Evolutionary conservation across 2,113 vertebrate genomes (phyloP).

Genomic region (Xenopus borealis): DNA sequence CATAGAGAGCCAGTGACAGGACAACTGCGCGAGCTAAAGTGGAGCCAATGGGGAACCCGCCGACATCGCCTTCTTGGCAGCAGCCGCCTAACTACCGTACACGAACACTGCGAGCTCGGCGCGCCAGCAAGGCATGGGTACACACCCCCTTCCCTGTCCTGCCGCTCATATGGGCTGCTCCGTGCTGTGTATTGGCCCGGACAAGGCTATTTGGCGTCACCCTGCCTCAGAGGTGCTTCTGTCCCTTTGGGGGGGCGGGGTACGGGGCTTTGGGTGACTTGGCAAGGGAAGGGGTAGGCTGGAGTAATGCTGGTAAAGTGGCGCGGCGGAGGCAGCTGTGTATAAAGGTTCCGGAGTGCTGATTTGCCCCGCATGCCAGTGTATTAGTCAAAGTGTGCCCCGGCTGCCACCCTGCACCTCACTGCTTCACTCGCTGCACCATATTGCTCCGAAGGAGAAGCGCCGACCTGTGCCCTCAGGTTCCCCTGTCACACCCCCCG

Average conservation of each 20-base stretch:
- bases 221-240: neutral
- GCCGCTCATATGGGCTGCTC: neutral
- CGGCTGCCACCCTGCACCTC: neutral
- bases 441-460: no score
- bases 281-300: no score
- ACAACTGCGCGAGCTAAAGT: neutral
- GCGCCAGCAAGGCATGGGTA: slow-evolving; percentile 23
- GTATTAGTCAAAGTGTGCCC: neutral
- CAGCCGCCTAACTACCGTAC: slow-evolving; percentile 55
- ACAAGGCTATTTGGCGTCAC: neutral
- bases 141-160: neutral
- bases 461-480: neutral
- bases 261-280: no score
- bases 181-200: neutral
- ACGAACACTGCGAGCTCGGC: slow-evolving; percentile 55
- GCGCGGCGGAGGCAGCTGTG: no score
- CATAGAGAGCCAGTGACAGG: slow-evolving; percentile 35
- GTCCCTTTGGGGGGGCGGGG: no score
- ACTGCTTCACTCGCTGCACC: no score
- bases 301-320: no score
- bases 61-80: slow-evolving; percentile 27
- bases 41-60: slow-evolving; percentile 7
- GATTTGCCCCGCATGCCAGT: neutral
- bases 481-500: neutral
- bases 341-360: no score